Conservation (phyloP, 2,113 vertebrate species). For the Marcusenius ussheri region DNA sequence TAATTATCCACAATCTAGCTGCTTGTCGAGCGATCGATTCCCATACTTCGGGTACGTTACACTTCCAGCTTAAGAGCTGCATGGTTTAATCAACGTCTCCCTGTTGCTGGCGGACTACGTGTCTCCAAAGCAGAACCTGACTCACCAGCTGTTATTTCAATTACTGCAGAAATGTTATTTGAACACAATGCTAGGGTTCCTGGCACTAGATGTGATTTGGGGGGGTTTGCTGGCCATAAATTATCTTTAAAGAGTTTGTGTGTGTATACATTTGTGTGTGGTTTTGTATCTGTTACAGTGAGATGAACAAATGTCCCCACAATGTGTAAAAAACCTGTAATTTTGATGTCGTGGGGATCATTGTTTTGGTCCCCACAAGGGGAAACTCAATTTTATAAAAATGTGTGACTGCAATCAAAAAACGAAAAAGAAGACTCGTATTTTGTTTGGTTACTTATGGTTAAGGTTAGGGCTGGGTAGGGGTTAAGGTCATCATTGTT, state of each 20-base stretch:
- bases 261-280: neutral
- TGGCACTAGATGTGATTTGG: neutral
- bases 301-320: neutral
- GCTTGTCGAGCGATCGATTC: neutral
- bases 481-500: neutral
- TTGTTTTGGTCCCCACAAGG: neutral
- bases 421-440: neutral
- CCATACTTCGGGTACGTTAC: neutral
- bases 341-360: neutral
- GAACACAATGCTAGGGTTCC: neutral
- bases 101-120: neutral
- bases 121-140: constrained; percentile 5
- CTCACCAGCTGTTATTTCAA: neutral
- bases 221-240: neutral
- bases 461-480: neutral
- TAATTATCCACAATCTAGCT: constrained; percentile 11
- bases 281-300: neutral
- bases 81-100: neutral
- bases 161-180: neutral
- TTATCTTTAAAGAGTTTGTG: neutral
- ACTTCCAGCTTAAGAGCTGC: neutral
- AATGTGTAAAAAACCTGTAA: neutral
- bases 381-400: neutral
- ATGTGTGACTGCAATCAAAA: neutral
- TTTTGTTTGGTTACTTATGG: neutral